Evolutionary conservation across 2,888 invertebrate species (phyloP).

Genomic region (Fissipunctia ypsillon): DNA sequence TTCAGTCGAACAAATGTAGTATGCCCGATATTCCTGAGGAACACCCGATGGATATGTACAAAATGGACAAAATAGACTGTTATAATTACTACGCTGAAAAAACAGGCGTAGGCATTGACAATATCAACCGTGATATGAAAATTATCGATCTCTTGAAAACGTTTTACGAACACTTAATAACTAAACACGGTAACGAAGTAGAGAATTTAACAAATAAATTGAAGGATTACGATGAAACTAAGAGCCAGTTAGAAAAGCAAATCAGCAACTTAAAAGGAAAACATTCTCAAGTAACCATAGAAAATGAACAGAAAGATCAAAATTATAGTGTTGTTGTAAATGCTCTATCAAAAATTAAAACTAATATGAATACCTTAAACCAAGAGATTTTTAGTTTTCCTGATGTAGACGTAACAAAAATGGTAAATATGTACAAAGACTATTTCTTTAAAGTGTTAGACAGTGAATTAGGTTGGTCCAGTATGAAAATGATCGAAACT

Average conservation of each 20-base stretch:
- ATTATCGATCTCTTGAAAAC: constrained; percentile 84
- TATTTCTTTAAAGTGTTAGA: constrained; percentile 78
- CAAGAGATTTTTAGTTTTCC: constrained; percentile 57
- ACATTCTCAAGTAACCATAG: constrained; percentile 69
- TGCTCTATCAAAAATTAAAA: constrained; percentile 71
- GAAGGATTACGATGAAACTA: constrained; percentile 78
- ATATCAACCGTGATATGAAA: constrained; percentile 73
- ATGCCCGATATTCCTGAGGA: constrained; percentile 78
- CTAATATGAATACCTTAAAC: constrained; percentile 70
- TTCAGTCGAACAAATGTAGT: constrained; percentile 68
- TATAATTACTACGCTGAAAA: constrained; percentile 80
- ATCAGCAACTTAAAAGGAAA: constrained; percentile 68
- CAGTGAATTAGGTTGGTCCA: constrained; percentile 74
- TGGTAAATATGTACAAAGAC: constrained; percentile 75
- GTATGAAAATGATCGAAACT: constrained; percentile 73
- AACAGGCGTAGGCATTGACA: constrained; percentile 74
- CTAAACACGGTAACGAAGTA: constrained; percentile 80
- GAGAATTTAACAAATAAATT: constrained; percentile 83
- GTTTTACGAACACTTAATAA: constrained; percentile 77
- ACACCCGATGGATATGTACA: constrained; percentile 72
- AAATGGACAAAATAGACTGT: constrained; percentile 81
- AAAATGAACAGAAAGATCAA: constrained; percentile 73
- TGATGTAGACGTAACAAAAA: constrained; percentile 60
- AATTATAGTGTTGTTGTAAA: constrained; percentile 69
- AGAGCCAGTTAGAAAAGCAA: constrained; percentile 71